Percentiles rank a stretch among this genome's conserved stretches.
Evolutionary conservation across 2,113 vertebrate species (phyloP).

Genomic region (Macaca mulatta): DNA sequence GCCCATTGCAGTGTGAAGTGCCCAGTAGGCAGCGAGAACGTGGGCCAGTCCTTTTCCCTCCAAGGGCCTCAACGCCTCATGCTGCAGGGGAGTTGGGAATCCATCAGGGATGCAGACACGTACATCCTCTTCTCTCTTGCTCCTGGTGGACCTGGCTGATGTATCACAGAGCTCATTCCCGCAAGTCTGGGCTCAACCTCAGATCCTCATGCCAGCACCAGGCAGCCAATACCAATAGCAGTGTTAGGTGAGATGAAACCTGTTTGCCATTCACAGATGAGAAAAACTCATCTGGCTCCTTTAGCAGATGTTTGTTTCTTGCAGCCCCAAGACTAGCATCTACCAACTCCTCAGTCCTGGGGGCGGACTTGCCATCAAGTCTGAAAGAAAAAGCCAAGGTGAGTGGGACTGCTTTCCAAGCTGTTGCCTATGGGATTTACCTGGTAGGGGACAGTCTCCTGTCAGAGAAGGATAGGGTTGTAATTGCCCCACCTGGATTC

Average conservation of each 20-base stretch:
- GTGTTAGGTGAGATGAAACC: background rate
- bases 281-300: background rate
- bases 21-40: background rate
- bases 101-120: accelerated
- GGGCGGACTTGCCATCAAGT: background rate
- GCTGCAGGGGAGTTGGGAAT: background rate
- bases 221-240: background rate
- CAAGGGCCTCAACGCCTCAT: background rate
- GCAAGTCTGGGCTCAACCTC: background rate
- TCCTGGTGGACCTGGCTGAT: background rate
- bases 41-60: background rate
- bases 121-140: background rate
- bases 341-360: background rate
- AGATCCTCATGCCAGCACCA: background rate
- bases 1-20: background rate
- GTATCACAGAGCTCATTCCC: background rate
- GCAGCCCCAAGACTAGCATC: constrained; percentile 37
- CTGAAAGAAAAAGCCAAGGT: constrained; percentile 57
- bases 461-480: background rate
- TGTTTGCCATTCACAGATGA: background rate
- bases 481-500: background rate
- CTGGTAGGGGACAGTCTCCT: background rate
- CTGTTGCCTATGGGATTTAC: background rate
- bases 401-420: background rate
- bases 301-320: constrained; percentile 39